Base-by-base conservation (phyloP, 2,888 invertebrate species). In the Helicoverpa assulta region DNA sequence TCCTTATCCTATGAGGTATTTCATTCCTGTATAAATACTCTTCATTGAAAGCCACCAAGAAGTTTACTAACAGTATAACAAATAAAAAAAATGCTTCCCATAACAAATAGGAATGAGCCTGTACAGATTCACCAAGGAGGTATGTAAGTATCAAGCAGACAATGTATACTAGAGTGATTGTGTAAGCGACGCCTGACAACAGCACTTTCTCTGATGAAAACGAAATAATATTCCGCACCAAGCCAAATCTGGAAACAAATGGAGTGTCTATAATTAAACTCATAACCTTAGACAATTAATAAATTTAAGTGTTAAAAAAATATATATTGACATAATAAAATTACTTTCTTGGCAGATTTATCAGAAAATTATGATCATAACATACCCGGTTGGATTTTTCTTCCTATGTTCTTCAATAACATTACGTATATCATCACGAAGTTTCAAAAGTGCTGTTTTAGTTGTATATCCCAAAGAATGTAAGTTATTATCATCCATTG, bases 341-440 rank as follows among this genome's bases (percentile, higher is more conserved):
- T 12, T 58, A 18, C 43, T n/a, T 10, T 16, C 50, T 16, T n/a
- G 19, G 1, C 21, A 60, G 26, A 43, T 74, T 29, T 51, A 16
- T 19, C 21, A 52, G 19, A 53, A 62, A 52, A 55, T 43, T 7
- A 62, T 40, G 56, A 57, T 59, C 14, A 58, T 2, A 62, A 51
- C 83, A 67, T 86, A 95, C 96, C 92, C 91, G 88, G 89, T 86
- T 57, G 90, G 86, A 87, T 95, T 96, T 76, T 96, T 96, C 80
- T 96, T 93, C 90, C 97, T 96, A 88, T 97, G 97, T 73, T 97
- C 97, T 56, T 95, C 91, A 69, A 98, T 93, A 70, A 97, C 96
- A 75, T 92, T 91, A 78, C 96, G 95, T 80, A 98, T 97, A 89
- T 98, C 98, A 83, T 97, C 96, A 83, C 97, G 96, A 71, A 98